Evolutionary conservation across 1,140 invertebrate genomes (phyloP).

Genomic region (Trachymyrmex septentrionalis): DNA sequence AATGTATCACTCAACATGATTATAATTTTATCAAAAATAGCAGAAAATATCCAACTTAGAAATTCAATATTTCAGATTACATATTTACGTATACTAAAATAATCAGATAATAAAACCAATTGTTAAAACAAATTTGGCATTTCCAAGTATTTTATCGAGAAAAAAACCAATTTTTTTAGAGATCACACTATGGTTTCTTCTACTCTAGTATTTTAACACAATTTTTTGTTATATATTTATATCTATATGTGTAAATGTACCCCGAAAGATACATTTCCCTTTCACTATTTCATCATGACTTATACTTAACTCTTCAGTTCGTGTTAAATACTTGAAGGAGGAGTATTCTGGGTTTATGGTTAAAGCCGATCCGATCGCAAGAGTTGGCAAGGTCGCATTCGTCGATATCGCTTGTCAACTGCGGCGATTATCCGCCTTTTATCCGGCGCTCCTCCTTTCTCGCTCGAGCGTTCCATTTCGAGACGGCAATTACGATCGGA

Average conservation of each 20-base stretch:
- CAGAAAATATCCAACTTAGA: neutral
- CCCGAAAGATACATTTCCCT: constrained; percentile 21
- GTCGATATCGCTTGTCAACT: constrained; percentile 60
- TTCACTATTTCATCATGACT: constrained; percentile 36
- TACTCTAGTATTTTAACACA: constrained; percentile 1
- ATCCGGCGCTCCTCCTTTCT: constrained; percentile 54
- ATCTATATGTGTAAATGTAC: neutral
- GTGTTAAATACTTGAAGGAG: constrained; percentile 36
- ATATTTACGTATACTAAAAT: neutral
- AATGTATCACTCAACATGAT: neutral
- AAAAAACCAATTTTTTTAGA: neutral
- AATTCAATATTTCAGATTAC: neutral
- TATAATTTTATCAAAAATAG: neutral
- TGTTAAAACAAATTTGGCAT: neutral
- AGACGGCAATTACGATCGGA: constrained; percentile 51
- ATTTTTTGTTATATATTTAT: neutral
- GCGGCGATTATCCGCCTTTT: constrained; percentile 54
- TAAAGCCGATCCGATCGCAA: constrained; percentile 35
- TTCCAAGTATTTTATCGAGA: neutral
- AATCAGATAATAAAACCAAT: neutral
- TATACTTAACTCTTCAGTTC: constrained; percentile 5
- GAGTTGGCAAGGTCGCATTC: constrained; percentile 45
- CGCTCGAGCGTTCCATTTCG: constrained; percentile 45
- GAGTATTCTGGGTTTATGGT: constrained; percentile 3
- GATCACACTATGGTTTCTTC: neutral